These are phyloP conservation scores for Polydrusus pterygomalis DNA, from an alignment of 2,888 invertebrate species.

Conservation along the genomic window DNA sequence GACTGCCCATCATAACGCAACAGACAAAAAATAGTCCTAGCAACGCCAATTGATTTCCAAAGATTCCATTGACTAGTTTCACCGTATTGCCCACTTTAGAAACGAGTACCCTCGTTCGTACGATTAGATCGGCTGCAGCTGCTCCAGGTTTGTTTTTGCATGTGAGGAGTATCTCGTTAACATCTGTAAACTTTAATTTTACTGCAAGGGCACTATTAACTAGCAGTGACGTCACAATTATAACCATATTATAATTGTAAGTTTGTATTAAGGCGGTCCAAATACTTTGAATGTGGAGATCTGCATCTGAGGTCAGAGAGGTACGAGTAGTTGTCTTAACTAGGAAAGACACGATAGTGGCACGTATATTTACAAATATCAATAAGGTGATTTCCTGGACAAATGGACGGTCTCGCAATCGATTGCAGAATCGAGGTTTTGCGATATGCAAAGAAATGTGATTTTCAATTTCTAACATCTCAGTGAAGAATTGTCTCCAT, in stretches of 20 bases:
- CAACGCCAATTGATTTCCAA: neutral
- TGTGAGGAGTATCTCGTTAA: neutral
- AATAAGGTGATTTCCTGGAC: neutral
- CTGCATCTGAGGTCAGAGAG: neutral
- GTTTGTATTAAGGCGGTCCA: neutral
- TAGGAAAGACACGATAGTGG: neutral
- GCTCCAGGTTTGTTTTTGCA: neutral
- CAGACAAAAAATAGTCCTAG: neutral
- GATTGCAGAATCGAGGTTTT: neutral
- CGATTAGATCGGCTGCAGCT: neutral
- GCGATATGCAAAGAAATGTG: neutral
- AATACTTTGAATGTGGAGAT: neutral
- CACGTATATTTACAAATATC: neutral
- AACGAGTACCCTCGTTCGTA: neutral
- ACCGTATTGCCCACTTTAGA: neutral
- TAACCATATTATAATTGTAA: slow-evolving; percentile 2
- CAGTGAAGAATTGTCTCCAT: neutral
- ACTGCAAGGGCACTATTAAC: neutral
- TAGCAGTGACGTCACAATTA: neutral
- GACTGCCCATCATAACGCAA: neutral
- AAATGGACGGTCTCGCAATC: neutral
- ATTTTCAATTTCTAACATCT: neutral
- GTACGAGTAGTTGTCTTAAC: neutral
- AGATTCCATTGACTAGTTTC: neutral
- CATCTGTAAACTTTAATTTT: slow-evolving; percentile 1